A percentile compares a stretch with the other conserved stretches of the same genome.
Conservation (phyloP, 2,113 vertebrate species). For the Spermophilus dauricus region DNA sequence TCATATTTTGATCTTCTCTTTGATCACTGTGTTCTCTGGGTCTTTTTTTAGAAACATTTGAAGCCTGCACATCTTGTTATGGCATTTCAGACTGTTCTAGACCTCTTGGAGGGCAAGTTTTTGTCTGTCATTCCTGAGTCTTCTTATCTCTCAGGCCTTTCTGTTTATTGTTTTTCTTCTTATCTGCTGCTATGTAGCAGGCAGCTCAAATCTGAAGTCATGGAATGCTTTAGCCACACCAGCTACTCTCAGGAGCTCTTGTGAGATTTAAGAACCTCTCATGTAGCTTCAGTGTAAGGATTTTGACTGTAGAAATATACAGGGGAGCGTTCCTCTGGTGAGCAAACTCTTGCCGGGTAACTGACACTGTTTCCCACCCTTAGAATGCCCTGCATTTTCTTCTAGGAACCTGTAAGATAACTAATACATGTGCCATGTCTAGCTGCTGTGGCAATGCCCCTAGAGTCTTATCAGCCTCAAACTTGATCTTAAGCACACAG, state of each 20-base stretch:
- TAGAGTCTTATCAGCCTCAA: too few relatives aligned
- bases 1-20: background rate
- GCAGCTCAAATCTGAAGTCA: background rate
- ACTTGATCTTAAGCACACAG: too few relatives aligned
- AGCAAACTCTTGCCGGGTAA: too few relatives aligned
- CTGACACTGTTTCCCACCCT: too few relatives aligned
- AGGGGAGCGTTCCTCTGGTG: too few relatives aligned
- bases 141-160: background rate
- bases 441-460: too few relatives aligned
- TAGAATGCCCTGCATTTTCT: too few relatives aligned
- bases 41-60: background rate
- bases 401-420: too few relatives aligned
- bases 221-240: background rate
- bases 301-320: too few relatives aligned
- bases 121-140: background rate
- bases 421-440: too few relatives aligned
- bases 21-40: background rate
- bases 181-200: background rate
- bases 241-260: background rate
- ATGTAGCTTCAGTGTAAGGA: background rate
- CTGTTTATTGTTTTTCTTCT: background rate
- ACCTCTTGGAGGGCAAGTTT: background rate
- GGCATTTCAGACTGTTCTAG: background rate
- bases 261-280: background rate
- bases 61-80: background rate